Evolutionary conservation across 1,140 invertebrate genomes (phyloP).

Genomic region (Atta cephalotes): DNA sequence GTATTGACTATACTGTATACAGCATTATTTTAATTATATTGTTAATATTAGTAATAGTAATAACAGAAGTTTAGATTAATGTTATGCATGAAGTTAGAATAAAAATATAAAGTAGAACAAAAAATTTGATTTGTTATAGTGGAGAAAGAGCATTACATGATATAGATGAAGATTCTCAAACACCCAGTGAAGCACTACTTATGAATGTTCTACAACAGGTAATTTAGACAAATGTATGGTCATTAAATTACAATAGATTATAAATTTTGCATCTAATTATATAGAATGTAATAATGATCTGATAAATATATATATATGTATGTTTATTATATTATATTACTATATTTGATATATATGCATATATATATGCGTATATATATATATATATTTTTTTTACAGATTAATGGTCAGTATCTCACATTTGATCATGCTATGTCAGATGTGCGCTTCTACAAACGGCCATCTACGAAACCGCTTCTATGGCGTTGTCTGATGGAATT

Average conservation of each 20-base stretch:
- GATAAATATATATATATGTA: not conserved
- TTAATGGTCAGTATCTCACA: constrained; percentile 66
- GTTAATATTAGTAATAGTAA: not conserved
- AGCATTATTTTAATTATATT: constrained; percentile 1
- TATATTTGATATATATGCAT: not conserved
- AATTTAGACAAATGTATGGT: not conserved
- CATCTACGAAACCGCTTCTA: constrained; percentile 11
- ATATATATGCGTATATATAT: constrained; percentile 23
- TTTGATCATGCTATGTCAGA: constrained; percentile 67
- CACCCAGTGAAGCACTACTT: constrained; percentile 59
- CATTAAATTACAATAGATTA: not conserved
- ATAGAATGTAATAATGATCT: not conserved
- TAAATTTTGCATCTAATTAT: not conserved
- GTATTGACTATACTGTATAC: constrained; percentile 37
- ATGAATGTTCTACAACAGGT: constrained; percentile 61
- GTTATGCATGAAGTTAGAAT: not conserved
- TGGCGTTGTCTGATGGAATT: constrained; percentile 70
- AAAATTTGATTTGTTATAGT: constrained; percentile 58
- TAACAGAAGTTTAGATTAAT: not conserved
- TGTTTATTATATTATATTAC: no score
- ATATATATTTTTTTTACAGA: constrained; percentile 37
- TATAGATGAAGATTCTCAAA: constrained; percentile 24
- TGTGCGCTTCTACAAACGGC: constrained; percentile 65
- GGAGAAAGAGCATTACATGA: constrained; percentile 54
- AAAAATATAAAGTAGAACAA: constrained; percentile 16